Evolutionary conservation across 2,888 invertebrate species (phyloP), one percentile per base, ranked within the genome.

Genomic region (Plemyria rubiginata): DNA sequence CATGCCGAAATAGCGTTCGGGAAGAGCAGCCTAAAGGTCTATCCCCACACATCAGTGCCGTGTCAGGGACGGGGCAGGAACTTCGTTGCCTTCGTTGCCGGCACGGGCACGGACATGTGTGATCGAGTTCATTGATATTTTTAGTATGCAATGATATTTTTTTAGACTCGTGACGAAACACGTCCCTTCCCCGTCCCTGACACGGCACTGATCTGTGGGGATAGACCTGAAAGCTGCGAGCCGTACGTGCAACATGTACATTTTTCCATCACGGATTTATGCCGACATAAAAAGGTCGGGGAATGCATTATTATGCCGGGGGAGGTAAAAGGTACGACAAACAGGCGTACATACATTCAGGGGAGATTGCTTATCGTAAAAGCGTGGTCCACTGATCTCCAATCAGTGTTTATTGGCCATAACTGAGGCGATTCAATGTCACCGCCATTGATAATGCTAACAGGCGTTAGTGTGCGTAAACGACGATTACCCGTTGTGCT

Each of bases 291-390:
- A 90, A 87, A 83, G 77, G 77, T 79, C 80, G 75, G 79, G 74
- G 87, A 90, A 90, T 90, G 88, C 90, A 90, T 88, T 22, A 85
- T 88, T 86, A 87, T 83, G 82, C 71, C 75, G 70, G 63, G 70
- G 71, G 73, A 80, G 81, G 81, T 85, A 79, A 81, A 79, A 74
- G 77, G 51, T 46, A 73, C 76, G 73, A 77, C 83, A 79, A 84
- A 87, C 83, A 83, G 79, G 75, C 76, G 74, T 64, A 70, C 74
- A 74, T 68, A 70, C 80, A 82, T 82, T 84, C 79, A 71, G 75
- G 77, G 79, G 75, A 88, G 87, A 92, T 92, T 91, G 88, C 87
- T 84, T 84, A 86, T 90, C 91, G 84, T 92, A 91, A 91, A 91
- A 86, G 70, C 77, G 81, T 81, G 85, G 85, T 86, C 88, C 85